Evolutionary conservation across 2,888 invertebrate genomes (phyloP).

Genomic region (Bombylius major): DNA sequence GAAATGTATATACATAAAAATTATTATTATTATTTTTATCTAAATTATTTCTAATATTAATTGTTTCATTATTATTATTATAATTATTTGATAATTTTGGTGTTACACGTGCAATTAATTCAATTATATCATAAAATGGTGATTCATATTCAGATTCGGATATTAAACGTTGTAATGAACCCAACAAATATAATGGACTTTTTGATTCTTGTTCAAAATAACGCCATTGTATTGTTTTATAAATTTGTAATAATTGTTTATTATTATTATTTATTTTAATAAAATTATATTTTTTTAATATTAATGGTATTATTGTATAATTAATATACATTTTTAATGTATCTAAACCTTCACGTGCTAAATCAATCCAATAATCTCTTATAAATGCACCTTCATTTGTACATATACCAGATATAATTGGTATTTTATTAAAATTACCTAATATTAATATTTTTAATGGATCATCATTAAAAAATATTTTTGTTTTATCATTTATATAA

Average conservation of each 20-base stretch:
- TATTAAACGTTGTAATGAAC: constrained; percentile 29
- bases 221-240: constrained; percentile 30
- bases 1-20: constrained; percentile 31
- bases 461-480: constrained; percentile 25
- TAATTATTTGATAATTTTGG: neutral
- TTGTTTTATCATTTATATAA: constrained; percentile 42
- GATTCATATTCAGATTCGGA: constrained; percentile 32
- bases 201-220: constrained; percentile 26
- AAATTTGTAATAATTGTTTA: constrained; percentile 14
- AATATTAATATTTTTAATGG: constrained; percentile 41
- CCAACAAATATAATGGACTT: constrained; percentile 22
- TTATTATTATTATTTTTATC: neutral
- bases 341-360: constrained; percentile 42
- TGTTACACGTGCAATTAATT: constrained; percentile 17
- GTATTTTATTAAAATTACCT: constrained; percentile 44
- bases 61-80: neutral
- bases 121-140: constrained; percentile 29
- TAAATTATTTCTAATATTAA: neutral
- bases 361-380: constrained; percentile 46
- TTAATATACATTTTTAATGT: constrained; percentile 46
- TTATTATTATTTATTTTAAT: constrained; percentile 4
- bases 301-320: constrained; percentile 44
- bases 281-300: constrained; percentile 39
- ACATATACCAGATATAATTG: constrained; percentile 55
- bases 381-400: constrained; percentile 51